Percentiles rank a stretch among this genome's conserved stretches.
Conservation (phyloP, 2,888 invertebrate genomes). For the Plagiodera versicolora region DNA sequence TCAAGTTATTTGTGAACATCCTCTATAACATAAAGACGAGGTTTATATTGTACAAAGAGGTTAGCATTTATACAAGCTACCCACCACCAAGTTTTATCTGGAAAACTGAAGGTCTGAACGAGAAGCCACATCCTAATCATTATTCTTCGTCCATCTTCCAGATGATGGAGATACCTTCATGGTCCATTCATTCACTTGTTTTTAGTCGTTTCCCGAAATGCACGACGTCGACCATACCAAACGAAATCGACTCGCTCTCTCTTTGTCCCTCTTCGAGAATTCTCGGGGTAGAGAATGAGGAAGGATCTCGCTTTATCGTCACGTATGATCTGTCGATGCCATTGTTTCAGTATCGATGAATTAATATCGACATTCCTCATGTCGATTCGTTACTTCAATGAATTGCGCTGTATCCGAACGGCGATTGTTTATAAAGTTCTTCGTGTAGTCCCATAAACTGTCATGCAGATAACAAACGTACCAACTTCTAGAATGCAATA, state of each 20-base stretch:
- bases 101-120: too few species aligned
- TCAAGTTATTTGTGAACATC: too few species aligned
- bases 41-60: too few species aligned
- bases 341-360: conserved; percentile 43
- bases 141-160: too few species aligned
- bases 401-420: conserved; percentile 23
- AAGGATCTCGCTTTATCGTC: conserved; percentile 42
- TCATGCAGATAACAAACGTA: not conserved
- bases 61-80: too few species aligned
- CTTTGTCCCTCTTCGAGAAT: conserved; percentile 31
- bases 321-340: conserved; percentile 41
- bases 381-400: conserved; percentile 39
- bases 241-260: conserved; percentile 1
- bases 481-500: not conserved
- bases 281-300: conserved; percentile 37
- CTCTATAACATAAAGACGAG: too few species aligned
- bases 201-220: not conserved
- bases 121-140: too few species aligned
- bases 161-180: not conserved
- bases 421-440: conserved; percentile 2
- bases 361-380: conserved; percentile 43
- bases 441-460: not conserved
- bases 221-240: not conserved
- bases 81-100: too few species aligned
- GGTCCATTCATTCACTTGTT: not conserved